These are phyloP conservation scores for Linnaemya vulpina DNA, from an alignment of 2,888 invertebrate genomes.

Conservation along the genomic window DNA sequence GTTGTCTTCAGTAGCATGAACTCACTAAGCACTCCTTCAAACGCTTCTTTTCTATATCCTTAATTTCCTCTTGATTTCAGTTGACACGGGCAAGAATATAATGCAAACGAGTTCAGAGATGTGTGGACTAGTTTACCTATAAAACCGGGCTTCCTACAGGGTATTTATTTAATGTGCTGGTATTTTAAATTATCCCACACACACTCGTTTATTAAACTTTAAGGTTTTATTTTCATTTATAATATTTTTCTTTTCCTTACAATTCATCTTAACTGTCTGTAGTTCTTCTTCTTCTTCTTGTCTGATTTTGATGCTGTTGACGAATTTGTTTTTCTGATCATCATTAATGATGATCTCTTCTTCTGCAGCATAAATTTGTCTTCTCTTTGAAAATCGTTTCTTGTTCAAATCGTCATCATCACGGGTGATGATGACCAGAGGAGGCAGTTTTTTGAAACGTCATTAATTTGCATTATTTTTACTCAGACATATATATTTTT, in stretches of 20 bases:
- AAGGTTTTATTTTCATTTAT: constrained; percentile 55
- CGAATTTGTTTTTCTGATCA: constrained; percentile 46
- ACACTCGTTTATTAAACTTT: constrained; percentile 35
- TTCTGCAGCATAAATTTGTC: constrained; percentile 14
- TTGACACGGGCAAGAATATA: too few relatives aligned
- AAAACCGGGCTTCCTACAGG: too few relatives aligned
- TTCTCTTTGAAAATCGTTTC: constrained; percentile 20
- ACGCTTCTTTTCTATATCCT: too few relatives aligned
- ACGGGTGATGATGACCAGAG: constrained; percentile 30
- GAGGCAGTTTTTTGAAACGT: constrained; percentile 33
- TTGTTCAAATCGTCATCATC: constrained; percentile 12
- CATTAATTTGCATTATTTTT: constrained; percentile 6
- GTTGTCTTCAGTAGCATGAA: too few relatives aligned
- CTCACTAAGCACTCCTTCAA: too few relatives aligned
- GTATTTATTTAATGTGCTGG: background rate
- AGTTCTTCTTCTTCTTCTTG: background rate
- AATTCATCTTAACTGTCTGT: background rate
- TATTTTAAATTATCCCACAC: too few relatives aligned
- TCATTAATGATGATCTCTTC: constrained; percentile 39
- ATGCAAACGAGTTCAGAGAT: too few relatives aligned
- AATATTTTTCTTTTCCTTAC: background rate
- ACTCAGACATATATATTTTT: background rate
- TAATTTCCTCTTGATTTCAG: too few relatives aligned
- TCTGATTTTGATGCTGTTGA: constrained; percentile 41
- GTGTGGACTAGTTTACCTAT: too few relatives aligned